Conservation (phyloP, 2,797 vertebrate genomes). For the Chrysocyon brachyurus region DNA sequence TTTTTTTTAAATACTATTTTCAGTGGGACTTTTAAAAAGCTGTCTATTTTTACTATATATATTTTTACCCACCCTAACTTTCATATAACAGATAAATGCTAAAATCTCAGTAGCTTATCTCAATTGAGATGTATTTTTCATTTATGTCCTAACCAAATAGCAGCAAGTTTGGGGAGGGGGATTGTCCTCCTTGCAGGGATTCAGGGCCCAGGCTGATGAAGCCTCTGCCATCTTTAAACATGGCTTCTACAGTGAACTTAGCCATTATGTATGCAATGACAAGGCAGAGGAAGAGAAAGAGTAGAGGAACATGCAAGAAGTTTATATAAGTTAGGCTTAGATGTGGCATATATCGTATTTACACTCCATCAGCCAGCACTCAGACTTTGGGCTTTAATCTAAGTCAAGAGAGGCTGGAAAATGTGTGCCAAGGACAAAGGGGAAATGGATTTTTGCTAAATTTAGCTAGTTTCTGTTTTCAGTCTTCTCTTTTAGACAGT, state of each 20-base stretch:
- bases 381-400: not conserved
- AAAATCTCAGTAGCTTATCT: not conserved
- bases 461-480: not conserved
- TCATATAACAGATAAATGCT: not conserved
- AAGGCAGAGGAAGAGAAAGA: not conserved
- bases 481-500: not conserved
- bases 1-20: not conserved
- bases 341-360: not conserved
- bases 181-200: not conserved
- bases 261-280: not conserved
- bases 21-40: not conserved
- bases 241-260: not conserved
- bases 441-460: not conserved
- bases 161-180: not conserved
- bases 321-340: not conserved
- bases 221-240: not conserved
- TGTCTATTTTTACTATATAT: not conserved
- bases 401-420: not conserved
- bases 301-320: not conserved
- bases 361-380: no score
- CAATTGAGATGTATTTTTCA: not conserved
- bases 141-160: not conserved
- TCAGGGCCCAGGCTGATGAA: not conserved
- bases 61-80: not conserved
- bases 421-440: not conserved